Percentiles rank a stretch among this genome's conserved stretches.
phyloP scores from a whole-genome alignment of 2,797 vertebrate species.

The Taeniopygia guttata region DNA sequence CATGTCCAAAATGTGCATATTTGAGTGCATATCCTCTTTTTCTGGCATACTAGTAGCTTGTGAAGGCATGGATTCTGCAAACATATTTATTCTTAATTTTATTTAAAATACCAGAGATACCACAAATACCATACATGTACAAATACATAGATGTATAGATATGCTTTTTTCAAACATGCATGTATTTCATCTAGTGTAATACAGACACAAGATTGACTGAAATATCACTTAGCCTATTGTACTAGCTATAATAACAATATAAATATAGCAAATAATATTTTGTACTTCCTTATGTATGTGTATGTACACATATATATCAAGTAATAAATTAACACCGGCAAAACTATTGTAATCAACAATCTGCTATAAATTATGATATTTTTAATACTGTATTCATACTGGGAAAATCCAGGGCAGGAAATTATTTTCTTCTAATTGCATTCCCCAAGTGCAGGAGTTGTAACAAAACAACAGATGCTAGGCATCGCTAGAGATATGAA shows the following conservation, averaged over 20 bases:
- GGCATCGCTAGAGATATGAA: not conserved
- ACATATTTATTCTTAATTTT: not conserved
- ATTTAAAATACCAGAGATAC: not conserved
- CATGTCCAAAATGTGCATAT: not conserved
- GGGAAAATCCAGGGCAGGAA: not conserved
- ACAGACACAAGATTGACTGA: not conserved
- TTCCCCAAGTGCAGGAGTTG: not conserved
- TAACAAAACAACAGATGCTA: conserved; percentile 56
- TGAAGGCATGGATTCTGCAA: not conserved
- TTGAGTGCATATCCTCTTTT: not conserved
- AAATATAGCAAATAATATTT: not conserved
- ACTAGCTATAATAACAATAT: not conserved
- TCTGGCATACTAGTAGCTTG: not conserved
- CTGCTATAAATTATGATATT: not conserved
- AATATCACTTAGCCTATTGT: not conserved
- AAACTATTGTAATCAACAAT: not conserved
- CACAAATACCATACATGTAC: not conserved
- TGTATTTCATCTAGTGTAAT: not conserved
- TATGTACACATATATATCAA: not conserved
- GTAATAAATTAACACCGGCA: not conserved
- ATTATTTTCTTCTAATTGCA: conserved; percentile 28
- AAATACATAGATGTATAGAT: not conserved
- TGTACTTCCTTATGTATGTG: not conserved
- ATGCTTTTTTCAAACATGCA: accelerated
- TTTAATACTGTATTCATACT: not conserved